Evolutionary conservation across 1,140 invertebrate species (phyloP), one percentile per base, ranked within the genome.

Genomic region (Galendromus occidentalis): DNA sequence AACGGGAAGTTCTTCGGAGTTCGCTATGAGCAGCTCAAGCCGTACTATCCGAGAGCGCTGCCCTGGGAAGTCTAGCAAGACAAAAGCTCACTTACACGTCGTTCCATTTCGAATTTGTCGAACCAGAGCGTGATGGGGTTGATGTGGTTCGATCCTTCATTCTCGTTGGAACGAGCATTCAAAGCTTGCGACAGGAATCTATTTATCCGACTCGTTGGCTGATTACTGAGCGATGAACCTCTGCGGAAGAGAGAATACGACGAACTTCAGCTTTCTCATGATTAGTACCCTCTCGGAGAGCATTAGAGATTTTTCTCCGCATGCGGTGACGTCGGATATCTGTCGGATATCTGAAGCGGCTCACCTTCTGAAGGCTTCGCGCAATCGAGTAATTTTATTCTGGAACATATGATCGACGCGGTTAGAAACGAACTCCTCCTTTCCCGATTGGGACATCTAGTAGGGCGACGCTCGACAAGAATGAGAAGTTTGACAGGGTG

Each of bases 121-220:
- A 93, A 92, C 69, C 85, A 84, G 29, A 92, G 77, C 1, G 87
- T 90, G 22, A 88, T 70, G 7, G 86, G 79, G 73, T 88, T 87
- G 39, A 91, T 87, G 73, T 91, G 87, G 45, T 85, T 86, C 17
- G 85, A 83, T 75, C 91, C 91, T 75, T 91, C 88, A 67, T 85
- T 80, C 74, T 91, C 87, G 39, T 91, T 86, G 74, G 85, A 87
- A 64, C 88, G 79, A n/a, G 88, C 88, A 71, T 88, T 86, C 69
- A 92, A 90, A 1, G 88, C 88, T 77, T 90, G 87, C 55, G 86
- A 84, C 67, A 92, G 79, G 76, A 88, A 91, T 74, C 90, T 91
- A 79, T 91, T 91, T 28, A 91, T 87, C 69, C 88, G 81, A 76
- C 68, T 70, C 1, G 67, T 69, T n/a, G 72, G 71, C 42, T 73